Evolutionary conservation across 37 sponge, comb jelly and placozoan genomes (phyloP).

Genomic region (Spongia lamella): DNA sequence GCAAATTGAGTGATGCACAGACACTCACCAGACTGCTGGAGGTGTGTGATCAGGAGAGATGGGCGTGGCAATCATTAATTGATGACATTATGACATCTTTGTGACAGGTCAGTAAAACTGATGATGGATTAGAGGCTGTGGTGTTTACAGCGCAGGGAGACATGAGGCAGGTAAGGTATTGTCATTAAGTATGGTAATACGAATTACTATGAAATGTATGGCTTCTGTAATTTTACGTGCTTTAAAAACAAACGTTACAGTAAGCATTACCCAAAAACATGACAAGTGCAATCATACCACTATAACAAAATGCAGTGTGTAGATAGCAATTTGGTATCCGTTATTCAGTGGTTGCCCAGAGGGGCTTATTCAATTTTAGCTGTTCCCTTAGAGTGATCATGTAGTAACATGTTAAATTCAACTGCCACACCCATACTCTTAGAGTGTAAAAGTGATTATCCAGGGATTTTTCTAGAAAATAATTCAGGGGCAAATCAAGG

Average conservation of each 20-base stretch:
- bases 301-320: too few species aligned
- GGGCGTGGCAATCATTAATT: not conserved
- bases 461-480: too few species aligned
- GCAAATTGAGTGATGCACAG: slow-evolving; percentile 83
- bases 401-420: too few species aligned
- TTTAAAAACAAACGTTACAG: not conserved
- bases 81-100: not conserved
- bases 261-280: too few species aligned
- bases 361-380: not conserved
- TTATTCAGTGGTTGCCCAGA: not conserved
- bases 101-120: slow-evolving; percentile 66
- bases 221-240: too few species aligned
- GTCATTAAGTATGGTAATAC: too few species aligned
- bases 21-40: slow-evolving; percentile 83
- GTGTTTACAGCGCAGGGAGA: slow-evolving; percentile 99
- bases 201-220: too few species aligned
- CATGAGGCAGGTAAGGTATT: slow-evolving; percentile 90
- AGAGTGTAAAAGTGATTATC: too few species aligned
- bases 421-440: too few species aligned
- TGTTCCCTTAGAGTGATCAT: too few species aligned
- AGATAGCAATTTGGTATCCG: too few species aligned
- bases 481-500: too few species aligned
- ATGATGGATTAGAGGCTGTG: slow-evolving; percentile 95
- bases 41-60: slow-evolving; percentile 92
- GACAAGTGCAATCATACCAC: not conserved